Base-by-base conservation (phyloP, 2,113 vertebrate genomes). In the Limanda limanda region DNA sequence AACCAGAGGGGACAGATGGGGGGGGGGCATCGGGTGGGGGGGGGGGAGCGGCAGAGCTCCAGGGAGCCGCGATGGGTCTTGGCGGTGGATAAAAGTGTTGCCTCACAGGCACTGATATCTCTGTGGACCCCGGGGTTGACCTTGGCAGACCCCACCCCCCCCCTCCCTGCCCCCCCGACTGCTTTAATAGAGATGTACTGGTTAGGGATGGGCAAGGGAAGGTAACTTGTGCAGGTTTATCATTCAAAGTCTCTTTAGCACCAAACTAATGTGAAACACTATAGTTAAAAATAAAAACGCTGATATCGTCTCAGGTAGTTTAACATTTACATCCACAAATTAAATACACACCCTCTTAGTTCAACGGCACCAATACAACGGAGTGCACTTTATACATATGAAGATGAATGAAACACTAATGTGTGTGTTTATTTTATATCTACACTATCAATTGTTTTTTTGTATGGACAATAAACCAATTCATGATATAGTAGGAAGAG, bases 101-200 rank as follows among this genome's bases (percentile, higher is more conserved):
- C 83, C 83, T 81, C 83, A 54, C 77, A 85, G 89, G 80, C 71
- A 20, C 57, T 54, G 70, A 79, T 91, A 92, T 92, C 91, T 91
- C 68, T 7, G 74, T 74, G 82, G 64, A 90, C 86, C 86, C 83
- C 47, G n/a, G 87, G 90, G 87, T 85, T 89, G 92, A 93, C 92
- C 92, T 92, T 93, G 92, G 84, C 85, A 76, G 58, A 74, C 64
- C 71, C n/a, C n/a, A n/a, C n/a, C n/a, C n/a, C n/a, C n/a, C n/a
- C 59, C 12, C 69, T 71, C 25, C 21, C 71, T 78, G 76, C 83
- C 82, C 83, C 71, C 84, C 81, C 72, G 66, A 82, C 81, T 82
- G 79, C 71, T 67, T 37, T 79, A 83, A 68, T 55, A 71, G 61
- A 90, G 66, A 72, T 59, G 59, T 74, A 65, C 76, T 51, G 42